Evolutionary conservation across 2,797 vertebrate species (phyloP).

Genomic region (Danio tinwini): DNA sequence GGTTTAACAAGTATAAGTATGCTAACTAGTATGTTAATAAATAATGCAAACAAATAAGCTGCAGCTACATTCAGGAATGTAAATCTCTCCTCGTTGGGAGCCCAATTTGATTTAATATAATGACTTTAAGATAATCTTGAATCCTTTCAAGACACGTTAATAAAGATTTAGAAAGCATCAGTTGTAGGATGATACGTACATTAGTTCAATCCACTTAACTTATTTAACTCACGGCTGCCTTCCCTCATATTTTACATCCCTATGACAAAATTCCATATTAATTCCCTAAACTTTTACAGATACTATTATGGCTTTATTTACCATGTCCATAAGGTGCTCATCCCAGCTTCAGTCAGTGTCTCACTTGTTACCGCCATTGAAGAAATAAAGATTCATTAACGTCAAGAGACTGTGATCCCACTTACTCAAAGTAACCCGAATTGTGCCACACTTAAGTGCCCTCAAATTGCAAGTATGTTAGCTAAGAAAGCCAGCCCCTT

Average conservation of each 20-base stretch:
- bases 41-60: background rate
- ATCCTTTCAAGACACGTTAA: background rate
- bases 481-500: slow-evolving; percentile 59
- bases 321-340: no score
- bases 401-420: slow-evolving; percentile 26
- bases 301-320: background rate
- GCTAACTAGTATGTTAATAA: background rate
- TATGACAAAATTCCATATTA: background rate
- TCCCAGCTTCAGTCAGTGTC: background rate
- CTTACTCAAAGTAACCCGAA: slow-evolving; percentile 34
- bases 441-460: slow-evolving; percentile 33
- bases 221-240: background rate
- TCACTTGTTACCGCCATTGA: background rate
- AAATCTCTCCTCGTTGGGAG: background rate
- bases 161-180: background rate
- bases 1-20: background rate
- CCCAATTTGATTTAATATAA: background rate
- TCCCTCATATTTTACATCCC: background rate
- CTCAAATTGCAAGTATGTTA: slow-evolving; percentile 43
- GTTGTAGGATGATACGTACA: background rate
- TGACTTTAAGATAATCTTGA: background rate
- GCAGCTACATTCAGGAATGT: background rate
- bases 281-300: background rate
- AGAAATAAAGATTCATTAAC: background rate
- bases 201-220: background rate